phyloP scores from a whole-genome alignment of 2,888 invertebrate genomes.

The Ecliptopera silaceata region DNA sequence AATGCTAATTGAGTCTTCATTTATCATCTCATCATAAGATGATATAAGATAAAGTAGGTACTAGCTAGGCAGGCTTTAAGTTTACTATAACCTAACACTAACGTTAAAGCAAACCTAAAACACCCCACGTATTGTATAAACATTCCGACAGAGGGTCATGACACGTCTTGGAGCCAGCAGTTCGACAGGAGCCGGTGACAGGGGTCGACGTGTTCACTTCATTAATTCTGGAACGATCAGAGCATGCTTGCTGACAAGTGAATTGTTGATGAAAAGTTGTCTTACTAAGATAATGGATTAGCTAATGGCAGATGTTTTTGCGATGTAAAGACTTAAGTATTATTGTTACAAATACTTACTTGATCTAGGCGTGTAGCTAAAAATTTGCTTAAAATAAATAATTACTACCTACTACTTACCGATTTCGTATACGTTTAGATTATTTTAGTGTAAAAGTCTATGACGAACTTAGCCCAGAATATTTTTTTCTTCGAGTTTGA shows the following conservation, averaged over 20 bases:
- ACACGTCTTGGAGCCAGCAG: slow-evolving; percentile 47
- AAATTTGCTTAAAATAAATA: too few species aligned
- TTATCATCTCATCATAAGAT: too few species aligned
- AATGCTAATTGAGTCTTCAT: too few species aligned
- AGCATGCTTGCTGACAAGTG: slow-evolving; percentile 42
- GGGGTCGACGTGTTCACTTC: slow-evolving; percentile 79
- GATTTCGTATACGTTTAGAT: too few species aligned
- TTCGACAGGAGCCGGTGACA: slow-evolving; percentile 66
- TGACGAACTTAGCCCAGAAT: too few species aligned
- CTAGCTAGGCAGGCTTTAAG: too few species aligned
- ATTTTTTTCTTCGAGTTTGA: too few species aligned
- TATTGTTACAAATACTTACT: not conserved
- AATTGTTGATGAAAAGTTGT: slow-evolving; percentile 26
- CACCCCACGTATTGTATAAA: slow-evolving; percentile 66
- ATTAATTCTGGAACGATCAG: slow-evolving; percentile 79
- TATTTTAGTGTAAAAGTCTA: too few species aligned
- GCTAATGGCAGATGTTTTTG: slow-evolving; percentile 20
- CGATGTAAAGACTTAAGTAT: not conserved
- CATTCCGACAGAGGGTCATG: slow-evolving; percentile 65
- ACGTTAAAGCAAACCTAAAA: slow-evolving; percentile 8
- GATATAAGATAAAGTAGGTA: too few species aligned
- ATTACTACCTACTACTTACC: too few species aligned
- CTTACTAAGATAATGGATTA: slow-evolving; percentile 23
- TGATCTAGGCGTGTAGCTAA: too few species aligned
- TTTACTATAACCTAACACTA: not conserved